Evolutionary conservation across 1,140 invertebrate species (phyloP), one percentile per base, ranked within the genome.

Genomic region (Apis dorsata): DNA sequence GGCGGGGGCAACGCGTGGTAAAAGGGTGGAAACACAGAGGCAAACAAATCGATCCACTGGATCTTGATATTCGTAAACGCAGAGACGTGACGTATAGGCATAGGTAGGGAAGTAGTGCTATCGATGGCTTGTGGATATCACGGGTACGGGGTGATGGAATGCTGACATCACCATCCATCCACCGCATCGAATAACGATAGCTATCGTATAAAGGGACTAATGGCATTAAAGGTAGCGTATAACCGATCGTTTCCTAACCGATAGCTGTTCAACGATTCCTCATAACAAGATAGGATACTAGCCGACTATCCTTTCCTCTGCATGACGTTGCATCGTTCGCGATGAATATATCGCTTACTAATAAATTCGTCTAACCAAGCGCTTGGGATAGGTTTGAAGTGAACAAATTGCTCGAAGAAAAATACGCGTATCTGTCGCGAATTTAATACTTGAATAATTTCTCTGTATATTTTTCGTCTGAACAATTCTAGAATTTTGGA

Each of bases 81-180:
- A 65, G 44, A 34, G 28, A 44, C 17, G 55, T 76, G n/a, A 76
- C 72, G 80, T 69, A 81, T 76, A 68, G 63, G 34, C 21, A 24
- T 13, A 17, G 21, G 11, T 4, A 28, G 65, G 28, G 74, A 82
- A 68, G 59, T 77, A 82, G 55, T 34, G 34, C 21, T 34, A 72
- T 83, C 60, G 60, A 83, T 78, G 68, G 76, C 11, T 70, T 66
- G 51, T 68, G 66, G 75, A 76, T 79, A 71, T 83, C 76, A 55
- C 28, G 74, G 34, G 73, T 82, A 28, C 68, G 74, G 70, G 80
- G 85, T 87, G 87, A 88, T 88, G 79, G 87, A 88, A 86, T 81
- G 83, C 76, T 88, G 87, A 85, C 87, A 86, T 85, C 85, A 81
- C 83, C 85, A 88, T 86, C 85, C 83, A 88, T 86, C 87, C 78